Evolutionary conservation across 2,797 vertebrate species (phyloP).

Genomic region (Acrocephalus scirpaceus): DNA sequence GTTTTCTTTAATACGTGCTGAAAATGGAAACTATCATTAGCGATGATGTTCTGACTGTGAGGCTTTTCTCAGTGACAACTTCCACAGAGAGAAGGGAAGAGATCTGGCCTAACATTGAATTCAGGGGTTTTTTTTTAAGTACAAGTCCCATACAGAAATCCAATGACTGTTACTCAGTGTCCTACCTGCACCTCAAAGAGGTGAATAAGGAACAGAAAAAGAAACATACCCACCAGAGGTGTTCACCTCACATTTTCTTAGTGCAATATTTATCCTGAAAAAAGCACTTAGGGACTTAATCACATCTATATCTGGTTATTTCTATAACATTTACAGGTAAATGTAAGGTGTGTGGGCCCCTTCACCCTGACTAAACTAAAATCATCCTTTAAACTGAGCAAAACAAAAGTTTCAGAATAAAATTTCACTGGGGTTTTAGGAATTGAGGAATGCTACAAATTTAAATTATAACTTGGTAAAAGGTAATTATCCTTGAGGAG

Average conservation of each 20-base stretch:
- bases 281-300: not conserved
- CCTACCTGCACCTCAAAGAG: not conserved
- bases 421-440: not conserved
- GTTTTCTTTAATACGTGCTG: conserved; percentile 33
- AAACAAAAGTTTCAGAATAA: not conserved
- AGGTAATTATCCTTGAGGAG: conserved; percentile 1
- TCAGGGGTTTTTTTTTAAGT: not conserved
- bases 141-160: not conserved
- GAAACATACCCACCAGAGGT: not conserved
- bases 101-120: not conserved
- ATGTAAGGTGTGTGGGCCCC: fast-evolving
- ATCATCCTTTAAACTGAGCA: not conserved
- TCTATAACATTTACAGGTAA: not conserved
- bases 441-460: not conserved
- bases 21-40: conserved; percentile 66
- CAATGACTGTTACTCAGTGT: not conserved
- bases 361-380: not conserved
- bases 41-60: not conserved
- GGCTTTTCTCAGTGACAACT: conserved; percentile 21
- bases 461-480: conserved; percentile 4
- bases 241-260: not conserved
- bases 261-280: not conserved
- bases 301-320: fast-evolving
- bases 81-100: not conserved
- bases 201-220: too few species aligned